Percentiles rank a stretch among this genome's conserved stretches.
Conservation (phyloP, 2,888 invertebrate genomes). For the Ernsta delagoae region DNA sequence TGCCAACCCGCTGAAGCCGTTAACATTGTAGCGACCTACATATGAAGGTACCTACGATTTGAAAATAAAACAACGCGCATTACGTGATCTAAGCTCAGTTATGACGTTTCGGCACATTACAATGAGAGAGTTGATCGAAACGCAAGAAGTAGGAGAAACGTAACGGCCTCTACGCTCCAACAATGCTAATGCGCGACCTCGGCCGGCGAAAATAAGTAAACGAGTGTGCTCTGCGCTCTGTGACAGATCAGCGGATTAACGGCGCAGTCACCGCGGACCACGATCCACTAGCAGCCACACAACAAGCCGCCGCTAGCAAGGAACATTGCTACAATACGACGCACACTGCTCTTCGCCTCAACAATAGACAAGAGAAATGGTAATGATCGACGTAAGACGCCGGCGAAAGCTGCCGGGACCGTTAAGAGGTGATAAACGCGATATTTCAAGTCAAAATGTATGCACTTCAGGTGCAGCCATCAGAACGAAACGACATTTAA, state of each 20-base stretch:
- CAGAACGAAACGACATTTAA: slow-evolving; percentile 1
- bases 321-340: background rate
- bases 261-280: background rate
- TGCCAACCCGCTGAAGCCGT: too few species aligned
- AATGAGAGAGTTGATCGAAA: background rate
- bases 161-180: slow-evolving; percentile 19
- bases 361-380: slow-evolving; percentile 23
- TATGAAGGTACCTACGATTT: too few species aligned
- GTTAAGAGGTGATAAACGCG: slow-evolving; percentile 12
- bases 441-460: background rate
- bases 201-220: slow-evolving; percentile 15
- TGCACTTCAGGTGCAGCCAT: background rate
- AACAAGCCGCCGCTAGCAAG: background rate
- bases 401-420: slow-evolving; percentile 1
- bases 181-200: slow-evolving; percentile 22
- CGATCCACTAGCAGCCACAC: background rate
- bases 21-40: too few species aligned
- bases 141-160: slow-evolving; percentile 17
- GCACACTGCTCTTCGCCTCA: background rate
- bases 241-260: slow-evolving; percentile 16
- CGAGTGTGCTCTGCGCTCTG: background rate
- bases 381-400: slow-evolving; percentile 8
- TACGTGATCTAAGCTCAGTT: background rate
- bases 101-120: background rate
- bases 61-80: slow-evolving; percentile 1